These are phyloP conservation scores for Antechinus flavipes DNA, from an alignment of 2,113 vertebrate species.

Conservation along the genomic window DNA sequence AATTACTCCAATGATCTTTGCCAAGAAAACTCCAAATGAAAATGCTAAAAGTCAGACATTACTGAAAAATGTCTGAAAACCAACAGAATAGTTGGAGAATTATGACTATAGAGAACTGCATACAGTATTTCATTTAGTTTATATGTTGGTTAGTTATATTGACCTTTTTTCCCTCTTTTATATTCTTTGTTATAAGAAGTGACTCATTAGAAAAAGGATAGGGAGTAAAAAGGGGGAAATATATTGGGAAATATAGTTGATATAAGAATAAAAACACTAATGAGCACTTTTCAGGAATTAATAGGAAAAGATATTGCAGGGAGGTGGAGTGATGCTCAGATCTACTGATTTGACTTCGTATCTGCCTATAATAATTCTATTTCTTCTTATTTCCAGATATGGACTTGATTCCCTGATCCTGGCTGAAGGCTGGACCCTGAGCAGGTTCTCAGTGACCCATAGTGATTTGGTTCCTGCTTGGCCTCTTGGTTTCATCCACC, in stretches of 20 bases:
- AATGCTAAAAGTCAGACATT: background rate
- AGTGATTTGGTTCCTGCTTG: background rate
- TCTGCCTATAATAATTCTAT: slow-evolving; percentile 28
- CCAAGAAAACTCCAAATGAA: background rate
- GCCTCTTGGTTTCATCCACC: background rate
- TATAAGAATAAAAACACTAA: background rate
- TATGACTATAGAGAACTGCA: background rate
- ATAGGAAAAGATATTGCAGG: background rate
- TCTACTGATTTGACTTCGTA: background rate
- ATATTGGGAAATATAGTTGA: background rate
- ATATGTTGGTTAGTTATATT: background rate
- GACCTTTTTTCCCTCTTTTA: background rate
- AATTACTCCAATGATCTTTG: background rate
- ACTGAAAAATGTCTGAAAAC: background rate
- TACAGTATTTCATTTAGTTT: background rate
- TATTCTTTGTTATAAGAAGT: background rate
- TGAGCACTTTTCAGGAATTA: background rate
- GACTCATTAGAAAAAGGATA: background rate
- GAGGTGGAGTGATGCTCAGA: background rate
- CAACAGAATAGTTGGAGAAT: background rate
- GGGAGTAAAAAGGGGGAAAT: background rate
- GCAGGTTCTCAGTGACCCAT: background rate
- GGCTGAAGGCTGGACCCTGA: rapidly evolving
- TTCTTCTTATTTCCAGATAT: slow-evolving; percentile 58
- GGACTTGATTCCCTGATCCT: slow-evolving; percentile 76